phyloP scores from a whole-genome alignment of 2,888 invertebrate genomes.

The Lithophane semibrunnea region DNA sequence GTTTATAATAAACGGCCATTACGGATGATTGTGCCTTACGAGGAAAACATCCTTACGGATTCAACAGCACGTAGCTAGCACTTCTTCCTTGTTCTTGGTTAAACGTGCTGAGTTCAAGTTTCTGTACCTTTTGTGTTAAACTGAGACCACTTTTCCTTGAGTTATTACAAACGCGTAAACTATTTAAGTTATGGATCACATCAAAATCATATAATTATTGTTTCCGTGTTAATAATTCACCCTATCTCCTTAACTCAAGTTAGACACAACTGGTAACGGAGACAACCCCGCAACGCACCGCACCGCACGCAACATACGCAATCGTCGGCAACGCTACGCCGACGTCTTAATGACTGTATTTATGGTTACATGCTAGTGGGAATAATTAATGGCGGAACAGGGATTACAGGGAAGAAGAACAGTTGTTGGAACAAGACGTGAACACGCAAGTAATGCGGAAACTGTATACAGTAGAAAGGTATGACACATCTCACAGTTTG shows the following conservation, averaged over 20 bases:
- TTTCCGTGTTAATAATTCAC: not conserved
- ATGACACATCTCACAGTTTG: not conserved
- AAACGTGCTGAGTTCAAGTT: too few relatives aligned
- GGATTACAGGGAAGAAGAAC: constrained; percentile 16
- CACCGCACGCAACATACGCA: constrained; percentile 53
- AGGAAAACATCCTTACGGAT: not conserved
- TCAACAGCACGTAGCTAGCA: not conserved
- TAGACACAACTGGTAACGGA: not conserved
- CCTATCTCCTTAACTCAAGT: constrained; percentile 6
- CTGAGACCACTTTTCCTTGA: not conserved
- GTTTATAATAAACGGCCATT: not conserved
- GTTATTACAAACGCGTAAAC: not conserved
- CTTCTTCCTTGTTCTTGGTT: too few relatives aligned
- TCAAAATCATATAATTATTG: not conserved
- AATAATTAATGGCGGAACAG: constrained; percentile 42
- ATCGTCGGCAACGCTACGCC: constrained; percentile 42
- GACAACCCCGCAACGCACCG: constrained; percentile 27
- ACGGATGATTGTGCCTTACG: not conserved
- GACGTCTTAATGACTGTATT: constrained; percentile 69
- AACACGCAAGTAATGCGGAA: not conserved
- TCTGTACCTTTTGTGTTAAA: not conserved
- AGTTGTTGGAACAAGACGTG: constrained; percentile 2
- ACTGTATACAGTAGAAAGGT: not conserved
- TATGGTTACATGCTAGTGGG: constrained; percentile 56
- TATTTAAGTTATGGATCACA: not conserved